Conservation (phyloP, 2,797 vertebrate genomes). For the Darevskia mixta region DNA sequence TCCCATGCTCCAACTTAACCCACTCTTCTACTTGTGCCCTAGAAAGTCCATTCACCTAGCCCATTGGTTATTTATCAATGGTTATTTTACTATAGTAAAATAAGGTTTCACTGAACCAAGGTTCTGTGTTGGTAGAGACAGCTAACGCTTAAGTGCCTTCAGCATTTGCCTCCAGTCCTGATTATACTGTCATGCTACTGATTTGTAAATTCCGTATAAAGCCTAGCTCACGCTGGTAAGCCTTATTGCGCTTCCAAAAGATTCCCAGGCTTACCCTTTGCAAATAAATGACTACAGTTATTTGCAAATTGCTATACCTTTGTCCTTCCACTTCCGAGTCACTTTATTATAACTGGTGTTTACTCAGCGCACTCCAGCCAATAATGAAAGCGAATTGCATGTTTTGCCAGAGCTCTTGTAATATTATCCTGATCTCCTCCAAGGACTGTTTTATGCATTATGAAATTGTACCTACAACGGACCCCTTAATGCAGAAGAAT, state of each 20-base stretch:
- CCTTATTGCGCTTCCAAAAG: background rate
- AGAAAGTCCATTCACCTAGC: no score
- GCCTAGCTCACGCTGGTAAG: background rate
- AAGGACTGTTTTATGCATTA: background rate
- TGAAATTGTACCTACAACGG: background rate
- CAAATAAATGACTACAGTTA: constrained; percentile 1
- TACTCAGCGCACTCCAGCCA: background rate
- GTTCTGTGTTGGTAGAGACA: no score
- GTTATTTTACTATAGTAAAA: no score
- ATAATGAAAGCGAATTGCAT: background rate
- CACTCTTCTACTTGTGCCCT: no score
- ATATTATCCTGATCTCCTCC: background rate
- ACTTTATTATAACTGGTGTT: background rate
- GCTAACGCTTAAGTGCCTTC: no score
- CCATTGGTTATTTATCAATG: no score
- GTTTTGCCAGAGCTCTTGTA: background rate
- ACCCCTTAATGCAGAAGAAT: background rate
- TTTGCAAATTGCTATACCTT: background rate
- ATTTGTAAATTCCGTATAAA: background rate
- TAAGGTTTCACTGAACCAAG: no score
- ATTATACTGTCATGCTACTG: background rate
- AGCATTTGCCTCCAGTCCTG: no score
- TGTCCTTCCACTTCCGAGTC: constrained; percentile 3
- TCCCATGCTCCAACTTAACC: no score
- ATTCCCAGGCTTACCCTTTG: background rate